phyloP scores from a whole-genome alignment of 2,113 vertebrate genomes.

The Sterrhoptilus dennistouni region DNA sequence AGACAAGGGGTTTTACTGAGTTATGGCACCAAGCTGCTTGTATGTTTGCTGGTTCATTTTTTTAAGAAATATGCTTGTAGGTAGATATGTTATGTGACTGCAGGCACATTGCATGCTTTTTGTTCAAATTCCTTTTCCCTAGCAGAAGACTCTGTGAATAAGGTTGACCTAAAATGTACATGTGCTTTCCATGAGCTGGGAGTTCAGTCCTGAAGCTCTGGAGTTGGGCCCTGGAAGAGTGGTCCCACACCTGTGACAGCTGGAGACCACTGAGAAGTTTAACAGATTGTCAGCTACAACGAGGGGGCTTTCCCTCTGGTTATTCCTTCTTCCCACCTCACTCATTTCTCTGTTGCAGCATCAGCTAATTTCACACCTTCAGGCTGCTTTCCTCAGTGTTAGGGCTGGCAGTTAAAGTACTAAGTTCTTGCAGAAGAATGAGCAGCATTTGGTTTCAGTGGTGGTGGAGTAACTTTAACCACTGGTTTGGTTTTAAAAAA shows the following conservation, averaged over 20 bases:
- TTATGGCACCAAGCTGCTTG: not conserved
- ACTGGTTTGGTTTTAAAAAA: not conserved
- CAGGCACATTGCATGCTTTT: constrained; percentile 18
- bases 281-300: not conserved
- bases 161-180: not conserved
- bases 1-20: not conserved
- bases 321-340: not conserved
- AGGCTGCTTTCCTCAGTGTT: not conserved
- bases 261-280: not conserved
- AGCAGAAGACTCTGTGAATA: not conserved
- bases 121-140: not conserved
- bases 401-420: not conserved
- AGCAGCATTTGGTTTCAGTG: not conserved
- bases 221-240: not conserved
- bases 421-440: not conserved
- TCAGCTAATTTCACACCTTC: not conserved
- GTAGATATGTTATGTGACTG: not conserved
- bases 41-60: constrained; percentile 7
- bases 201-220: constrained; percentile 8
- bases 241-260: not conserved
- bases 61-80: not conserved
- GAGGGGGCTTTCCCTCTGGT: not conserved
- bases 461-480: not conserved
- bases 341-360: not conserved
- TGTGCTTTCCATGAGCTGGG: constrained; percentile 3